A percentile compares a stretch with the other conserved stretches of the same genome.
Conservation (phyloP, 2,888 invertebrate genomes). For the Leptopilina myrica region DNA sequence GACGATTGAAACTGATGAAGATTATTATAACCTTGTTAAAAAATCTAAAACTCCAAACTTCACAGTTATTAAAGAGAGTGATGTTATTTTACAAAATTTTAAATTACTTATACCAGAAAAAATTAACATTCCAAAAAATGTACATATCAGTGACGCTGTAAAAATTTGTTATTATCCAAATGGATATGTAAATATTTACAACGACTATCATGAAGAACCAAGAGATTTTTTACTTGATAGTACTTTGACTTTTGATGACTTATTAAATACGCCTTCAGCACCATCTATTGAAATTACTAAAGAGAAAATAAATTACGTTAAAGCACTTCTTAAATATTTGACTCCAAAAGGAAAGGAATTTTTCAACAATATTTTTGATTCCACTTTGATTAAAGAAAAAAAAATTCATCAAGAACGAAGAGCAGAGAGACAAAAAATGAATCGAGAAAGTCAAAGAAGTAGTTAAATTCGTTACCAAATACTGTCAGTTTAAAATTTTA, state of each 20-base stretch:
- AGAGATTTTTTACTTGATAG: neutral
- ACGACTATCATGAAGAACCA: neutral
- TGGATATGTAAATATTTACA: neutral
- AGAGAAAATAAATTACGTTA: neutral
- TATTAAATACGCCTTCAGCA: slow-evolving; percentile 17
- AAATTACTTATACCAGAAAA: too few species aligned
- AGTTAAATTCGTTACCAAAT: too few species aligned
- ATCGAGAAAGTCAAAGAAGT: too few species aligned
- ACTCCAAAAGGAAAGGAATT: neutral
- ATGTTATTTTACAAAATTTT: too few species aligned
- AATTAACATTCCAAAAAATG: neutral
- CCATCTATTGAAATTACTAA: neutral
- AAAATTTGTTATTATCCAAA: neutral
- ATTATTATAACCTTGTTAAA: neutral
- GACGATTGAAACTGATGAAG: neutral
- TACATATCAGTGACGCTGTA: neutral
- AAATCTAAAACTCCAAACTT: too few species aligned
- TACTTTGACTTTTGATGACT: neutral
- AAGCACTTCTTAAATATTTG: neutral
- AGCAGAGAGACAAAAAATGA: too few species aligned
- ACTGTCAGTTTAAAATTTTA: too few species aligned
- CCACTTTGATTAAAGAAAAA: too few species aligned
- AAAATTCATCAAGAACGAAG: too few species aligned
- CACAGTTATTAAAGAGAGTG: too few species aligned
- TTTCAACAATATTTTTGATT: too few species aligned